Conservation (phyloP, 2,113 vertebrate genomes). For the Chloebia gouldiae region DNA sequence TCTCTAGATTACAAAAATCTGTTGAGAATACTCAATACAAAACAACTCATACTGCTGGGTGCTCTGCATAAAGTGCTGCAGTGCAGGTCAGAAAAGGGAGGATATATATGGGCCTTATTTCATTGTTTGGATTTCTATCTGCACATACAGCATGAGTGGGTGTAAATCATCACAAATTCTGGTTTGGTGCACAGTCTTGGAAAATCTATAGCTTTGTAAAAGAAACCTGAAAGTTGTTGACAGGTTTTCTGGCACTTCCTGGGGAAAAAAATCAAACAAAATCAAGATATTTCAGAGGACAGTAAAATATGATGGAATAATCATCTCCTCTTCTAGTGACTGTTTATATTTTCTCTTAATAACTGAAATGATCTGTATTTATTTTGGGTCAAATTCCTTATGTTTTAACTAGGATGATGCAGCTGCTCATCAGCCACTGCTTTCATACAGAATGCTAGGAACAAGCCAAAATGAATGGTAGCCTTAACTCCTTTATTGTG, state of each 20-base stretch:
- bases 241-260: slow-evolving; percentile 31
- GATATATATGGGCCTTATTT: not conserved
- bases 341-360: not conserved
- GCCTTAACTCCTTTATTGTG: not conserved
- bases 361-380: not conserved
- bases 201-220: slow-evolving; percentile 50
- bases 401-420: not conserved
- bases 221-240: slow-evolving; percentile 28
- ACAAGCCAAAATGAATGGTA: not conserved
- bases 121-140: slow-evolving; percentile 48
- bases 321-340: not conserved
- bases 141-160: slow-evolving; percentile 20
- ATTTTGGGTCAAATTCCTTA: not conserved
- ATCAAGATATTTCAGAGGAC: not conserved
- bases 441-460: not conserved
- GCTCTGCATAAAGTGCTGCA: not conserved
- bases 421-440: not conserved
- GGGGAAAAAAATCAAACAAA: slow-evolving; percentile 23
- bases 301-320: not conserved
- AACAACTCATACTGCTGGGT: not conserved
- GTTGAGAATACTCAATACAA: not conserved
- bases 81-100: not conserved
- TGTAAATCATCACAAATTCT: slow-evolving; percentile 52
- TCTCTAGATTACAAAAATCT: not conserved
- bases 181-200: slow-evolving; percentile 11